Conservation (phyloP, 2,797 vertebrate species). For the Anguilla megastoma region DNA sequence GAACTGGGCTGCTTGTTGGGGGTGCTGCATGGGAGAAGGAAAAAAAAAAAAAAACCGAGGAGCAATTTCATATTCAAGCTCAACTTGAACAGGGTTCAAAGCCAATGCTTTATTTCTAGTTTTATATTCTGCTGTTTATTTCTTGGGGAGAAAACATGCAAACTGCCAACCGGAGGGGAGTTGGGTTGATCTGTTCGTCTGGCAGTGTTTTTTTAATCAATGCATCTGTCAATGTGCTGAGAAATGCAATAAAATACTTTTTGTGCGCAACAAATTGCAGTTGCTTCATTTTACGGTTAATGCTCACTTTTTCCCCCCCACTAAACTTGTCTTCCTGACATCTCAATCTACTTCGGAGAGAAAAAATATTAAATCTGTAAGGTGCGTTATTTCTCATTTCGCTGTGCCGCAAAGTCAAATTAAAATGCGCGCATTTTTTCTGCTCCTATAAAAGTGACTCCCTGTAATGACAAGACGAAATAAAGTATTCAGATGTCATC, state of each 20-base stretch:
- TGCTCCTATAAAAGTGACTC: neutral
- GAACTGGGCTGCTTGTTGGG: neutral
- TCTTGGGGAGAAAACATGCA: neutral
- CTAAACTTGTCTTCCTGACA: neutral
- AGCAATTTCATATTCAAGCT: constrained; percentile 10
- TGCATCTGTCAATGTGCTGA: neutral
- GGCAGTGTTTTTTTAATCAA: neutral
- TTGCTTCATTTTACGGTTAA: neutral
- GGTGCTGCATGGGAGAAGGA: neutral
- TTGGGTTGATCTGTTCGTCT: neutral
- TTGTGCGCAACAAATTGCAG: neutral
- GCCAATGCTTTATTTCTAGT: neutral
- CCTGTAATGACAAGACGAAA: neutral
- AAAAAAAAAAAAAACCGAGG: neutral
- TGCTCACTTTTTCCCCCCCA: neutral
- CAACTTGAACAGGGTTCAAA: neutral
- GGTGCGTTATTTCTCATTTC: neutral
- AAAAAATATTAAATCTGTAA: neutral
- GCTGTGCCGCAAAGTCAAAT: neutral
- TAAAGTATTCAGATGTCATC: neutral
- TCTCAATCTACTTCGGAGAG: neutral
- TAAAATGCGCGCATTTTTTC: neutral
- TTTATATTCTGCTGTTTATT: neutral
- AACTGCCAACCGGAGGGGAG: neutral
- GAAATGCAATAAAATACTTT: neutral